phyloP scores from a whole-genome alignment of 2,888 invertebrate species.

The Herminia tarsipennalis region DNA sequence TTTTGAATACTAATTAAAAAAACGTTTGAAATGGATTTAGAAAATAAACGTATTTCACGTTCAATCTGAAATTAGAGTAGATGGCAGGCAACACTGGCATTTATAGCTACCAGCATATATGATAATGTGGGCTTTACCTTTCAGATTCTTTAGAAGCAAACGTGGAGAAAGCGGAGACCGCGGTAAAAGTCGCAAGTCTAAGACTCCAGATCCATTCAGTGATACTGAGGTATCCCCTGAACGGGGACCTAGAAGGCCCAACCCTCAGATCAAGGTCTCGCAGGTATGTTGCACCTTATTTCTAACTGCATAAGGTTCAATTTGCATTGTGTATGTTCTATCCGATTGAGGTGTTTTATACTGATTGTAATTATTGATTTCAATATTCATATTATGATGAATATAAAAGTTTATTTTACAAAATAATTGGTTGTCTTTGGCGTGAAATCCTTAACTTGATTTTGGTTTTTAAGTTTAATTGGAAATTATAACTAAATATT shows the following conservation, averaged over 20 bases:
- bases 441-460: too few relatives aligned
- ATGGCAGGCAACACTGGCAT: too few relatives aligned
- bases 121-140: not conserved
- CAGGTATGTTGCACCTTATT: constrained; percentile 63
- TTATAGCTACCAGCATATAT: not conserved
- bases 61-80: too few relatives aligned
- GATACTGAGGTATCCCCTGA: constrained; percentile 80
- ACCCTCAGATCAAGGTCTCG: constrained; percentile 82
- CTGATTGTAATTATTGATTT: too few relatives aligned
- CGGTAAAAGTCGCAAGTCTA: constrained; percentile 87
- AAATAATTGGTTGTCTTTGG: too few relatives aligned
- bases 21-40: too few relatives aligned
- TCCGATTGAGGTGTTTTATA: constrained; percentile 13
- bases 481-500: too few relatives aligned
- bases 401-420: too few relatives aligned
- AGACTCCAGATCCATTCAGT: constrained; percentile 88
- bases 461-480: not conserved
- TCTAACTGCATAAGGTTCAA: not conserved
- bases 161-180: constrained; percentile 90
- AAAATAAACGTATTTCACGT: too few relatives aligned
- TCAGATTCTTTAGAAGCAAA: constrained; percentile 94
- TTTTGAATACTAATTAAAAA: too few relatives aligned
- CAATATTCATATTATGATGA: too few relatives aligned
- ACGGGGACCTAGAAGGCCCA: constrained; percentile 62
- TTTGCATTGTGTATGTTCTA: constrained; percentile 19